phyloP scores from a whole-genome alignment of 2,888 invertebrate genomes.

The Ennomos fuscantarius region DNA sequence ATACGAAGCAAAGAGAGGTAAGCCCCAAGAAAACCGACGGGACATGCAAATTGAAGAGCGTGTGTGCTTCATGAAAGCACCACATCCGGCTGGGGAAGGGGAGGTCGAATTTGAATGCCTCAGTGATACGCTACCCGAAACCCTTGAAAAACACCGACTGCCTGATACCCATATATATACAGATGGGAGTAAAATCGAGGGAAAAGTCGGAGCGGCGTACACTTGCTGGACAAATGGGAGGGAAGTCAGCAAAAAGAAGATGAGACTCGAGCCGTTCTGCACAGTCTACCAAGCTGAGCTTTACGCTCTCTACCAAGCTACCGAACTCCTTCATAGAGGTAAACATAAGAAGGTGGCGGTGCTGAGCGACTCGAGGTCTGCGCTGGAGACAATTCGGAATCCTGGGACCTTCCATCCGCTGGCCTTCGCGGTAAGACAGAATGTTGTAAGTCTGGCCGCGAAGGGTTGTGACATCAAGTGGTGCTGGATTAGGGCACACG shows the following conservation, averaged over 20 bases:
- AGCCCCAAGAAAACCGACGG: background rate
- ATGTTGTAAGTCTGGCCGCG: background rate
- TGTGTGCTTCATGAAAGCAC: background rate
- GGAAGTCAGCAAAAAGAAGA: conserved; percentile 6
- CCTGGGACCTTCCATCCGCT: conserved; percentile 9
- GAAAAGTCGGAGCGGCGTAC: conserved; percentile 11
- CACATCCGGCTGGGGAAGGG: conserved; percentile 9
- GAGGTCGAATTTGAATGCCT: background rate
- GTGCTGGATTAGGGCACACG: conserved; percentile 11
- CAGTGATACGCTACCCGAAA: conserved; percentile 4
- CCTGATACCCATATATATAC: conserved; percentile 10
- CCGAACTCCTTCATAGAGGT: background rate
- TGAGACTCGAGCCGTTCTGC: conserved; percentile 9
- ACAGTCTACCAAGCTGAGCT: conserved; percentile 24
- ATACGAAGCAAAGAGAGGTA: conserved; percentile 16
- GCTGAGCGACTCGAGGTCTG: conserved; percentile 22
- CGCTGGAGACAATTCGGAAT: conserved; percentile 7
- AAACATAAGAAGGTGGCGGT: background rate
- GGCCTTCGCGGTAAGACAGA: conserved; percentile 2
- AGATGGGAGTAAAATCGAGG: conserved; percentile 10
- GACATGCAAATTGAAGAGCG: conserved; percentile 7
- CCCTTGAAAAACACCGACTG: background rate
- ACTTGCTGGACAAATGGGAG: conserved; percentile 1
- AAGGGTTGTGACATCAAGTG: background rate
- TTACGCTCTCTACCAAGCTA: conserved; percentile 15